A percentile compares a stretch with the other conserved stretches of the same genome.
Conservation (phyloP, 2,797 vertebrate genomes). For the Vespertilio murinus region DNA sequence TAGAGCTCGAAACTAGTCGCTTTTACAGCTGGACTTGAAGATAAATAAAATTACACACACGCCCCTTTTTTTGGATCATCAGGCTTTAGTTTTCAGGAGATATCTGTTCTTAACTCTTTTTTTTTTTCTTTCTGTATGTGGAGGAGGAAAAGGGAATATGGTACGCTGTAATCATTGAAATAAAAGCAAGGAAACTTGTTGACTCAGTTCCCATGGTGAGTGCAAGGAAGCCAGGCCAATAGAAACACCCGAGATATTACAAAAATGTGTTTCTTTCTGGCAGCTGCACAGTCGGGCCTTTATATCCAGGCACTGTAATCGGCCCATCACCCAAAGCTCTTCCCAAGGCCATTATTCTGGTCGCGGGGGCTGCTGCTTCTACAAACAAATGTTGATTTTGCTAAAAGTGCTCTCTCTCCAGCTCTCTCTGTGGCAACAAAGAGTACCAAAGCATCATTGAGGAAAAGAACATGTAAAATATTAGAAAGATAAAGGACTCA, state of each 20-base stretch:
- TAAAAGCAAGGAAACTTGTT: constrained; percentile 68
- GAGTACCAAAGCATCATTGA: constrained; percentile 19
- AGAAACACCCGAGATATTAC: constrained; percentile 75
- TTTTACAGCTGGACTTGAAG: constrained; percentile 70
- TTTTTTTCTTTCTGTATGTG: constrained; percentile 33
- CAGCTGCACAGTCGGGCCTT: constrained; percentile 58
- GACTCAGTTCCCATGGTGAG: constrained; percentile 72
- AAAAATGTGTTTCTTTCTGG: constrained; percentile 77
- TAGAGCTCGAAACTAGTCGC: constrained; percentile 65
- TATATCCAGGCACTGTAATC: constrained; percentile 70
- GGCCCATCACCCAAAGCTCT: constrained; percentile 64
- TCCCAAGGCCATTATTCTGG: constrained; percentile 64
- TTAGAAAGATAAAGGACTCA: neutral
- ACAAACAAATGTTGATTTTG: constrained; percentile 74
- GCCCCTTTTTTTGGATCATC: constrained; percentile 43
- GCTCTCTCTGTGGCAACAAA: neutral
- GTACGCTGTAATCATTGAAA: constrained; percentile 57
- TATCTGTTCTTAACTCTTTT: constrained; percentile 66
- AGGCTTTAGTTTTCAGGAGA: constrained; percentile 60
- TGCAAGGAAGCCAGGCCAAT: constrained; percentile 63
- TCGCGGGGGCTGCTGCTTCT: constrained; percentile 53
- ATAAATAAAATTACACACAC: constrained; percentile 64
- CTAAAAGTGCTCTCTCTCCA: constrained; percentile 33
- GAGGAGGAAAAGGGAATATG: neutral
- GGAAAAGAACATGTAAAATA: constrained; percentile 40